These are phyloP conservation scores for Galerucella nymphaeae DNA, from an alignment of 2,888 invertebrate species.

Conservation along the genomic window DNA sequence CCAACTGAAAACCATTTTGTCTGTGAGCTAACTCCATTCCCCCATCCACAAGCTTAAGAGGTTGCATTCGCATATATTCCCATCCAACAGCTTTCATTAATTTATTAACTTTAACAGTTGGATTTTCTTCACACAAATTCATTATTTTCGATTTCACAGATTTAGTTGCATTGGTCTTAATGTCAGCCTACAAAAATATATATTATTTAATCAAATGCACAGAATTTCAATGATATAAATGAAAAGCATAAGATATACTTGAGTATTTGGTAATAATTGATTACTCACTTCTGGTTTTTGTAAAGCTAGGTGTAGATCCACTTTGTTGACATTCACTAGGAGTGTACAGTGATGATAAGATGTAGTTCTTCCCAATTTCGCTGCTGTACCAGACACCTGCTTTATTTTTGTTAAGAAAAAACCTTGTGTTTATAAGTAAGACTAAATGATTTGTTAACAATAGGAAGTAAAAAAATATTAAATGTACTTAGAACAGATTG, in stretches of 20 bases:
- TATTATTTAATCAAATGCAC: constrained; percentile 9
- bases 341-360: constrained; percentile 99
- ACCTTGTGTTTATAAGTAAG: background rate
- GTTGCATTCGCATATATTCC: constrained; percentile 82
- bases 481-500: too few species aligned
- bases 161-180: constrained; percentile 86
- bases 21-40: constrained; percentile 77
- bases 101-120: constrained; percentile 75
- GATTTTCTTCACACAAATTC: constrained; percentile 83
- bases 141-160: constrained; percentile 85
- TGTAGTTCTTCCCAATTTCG: constrained; percentile 86
- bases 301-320: constrained; percentile 77
- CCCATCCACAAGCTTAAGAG: constrained; percentile 76
- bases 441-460: too few species aligned
- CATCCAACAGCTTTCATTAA: constrained; percentile 85
- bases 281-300: constrained; percentile 78
- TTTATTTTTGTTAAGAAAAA: constrained; percentile 52
- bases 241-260: too few species aligned
- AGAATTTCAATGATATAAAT: too few species aligned
- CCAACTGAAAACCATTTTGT: constrained; percentile 85
- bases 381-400: constrained; percentile 95
- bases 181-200: constrained; percentile 72
- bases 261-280: background rate
- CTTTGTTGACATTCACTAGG: constrained; percentile 86
- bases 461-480: too few species aligned